Evolutionary conservation across 2,113 vertebrate species (phyloP).

Genomic region (Forbesichthys papilliferus): DNA sequence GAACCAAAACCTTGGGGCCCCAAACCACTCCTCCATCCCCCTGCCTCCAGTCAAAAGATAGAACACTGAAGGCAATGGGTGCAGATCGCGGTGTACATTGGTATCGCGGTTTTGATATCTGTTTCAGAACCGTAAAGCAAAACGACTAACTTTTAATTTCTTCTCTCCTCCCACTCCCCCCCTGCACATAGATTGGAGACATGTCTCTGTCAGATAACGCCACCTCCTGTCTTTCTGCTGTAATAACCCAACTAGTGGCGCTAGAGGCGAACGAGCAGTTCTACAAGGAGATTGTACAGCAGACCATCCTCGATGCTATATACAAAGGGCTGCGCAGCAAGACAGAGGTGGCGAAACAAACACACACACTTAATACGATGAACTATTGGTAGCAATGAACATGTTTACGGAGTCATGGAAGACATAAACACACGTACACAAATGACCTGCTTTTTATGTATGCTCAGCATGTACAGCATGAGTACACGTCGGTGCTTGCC

Average conservation of each 20-base stretch:
- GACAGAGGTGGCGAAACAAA: conserved; percentile 78
- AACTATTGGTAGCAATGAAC: not conserved
- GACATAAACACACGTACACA: conserved; percentile 1
- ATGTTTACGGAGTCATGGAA: not conserved
- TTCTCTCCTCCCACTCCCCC: conserved; percentile 4
- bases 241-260: conserved; percentile 80
- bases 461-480: conserved; percentile 87
- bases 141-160: not conserved
- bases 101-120: too few relatives aligned
- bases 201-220: conserved; percentile 95
- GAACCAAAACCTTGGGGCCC: too few relatives aligned
- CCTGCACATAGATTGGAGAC: conserved; percentile 83
- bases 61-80: too few relatives aligned
- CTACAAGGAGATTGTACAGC: conserved; percentile 86
- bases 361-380: not conserved
- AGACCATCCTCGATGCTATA: conserved; percentile 84
- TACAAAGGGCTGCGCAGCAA: conserved; percentile 88
- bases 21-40: too few relatives aligned
- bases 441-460: conserved; percentile 24
- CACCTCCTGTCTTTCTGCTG: conserved; percentile 83
- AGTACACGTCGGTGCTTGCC: conserved; percentile 90
- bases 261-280: conserved; percentile 77
- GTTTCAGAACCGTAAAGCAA: too few relatives aligned
- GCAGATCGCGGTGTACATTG: too few relatives aligned
- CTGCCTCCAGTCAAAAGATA: too few relatives aligned